These are phyloP conservation scores for Andrena trimmerana DNA, from an alignment of 2,888 invertebrate genomes.

Conservation along the genomic window DNA sequence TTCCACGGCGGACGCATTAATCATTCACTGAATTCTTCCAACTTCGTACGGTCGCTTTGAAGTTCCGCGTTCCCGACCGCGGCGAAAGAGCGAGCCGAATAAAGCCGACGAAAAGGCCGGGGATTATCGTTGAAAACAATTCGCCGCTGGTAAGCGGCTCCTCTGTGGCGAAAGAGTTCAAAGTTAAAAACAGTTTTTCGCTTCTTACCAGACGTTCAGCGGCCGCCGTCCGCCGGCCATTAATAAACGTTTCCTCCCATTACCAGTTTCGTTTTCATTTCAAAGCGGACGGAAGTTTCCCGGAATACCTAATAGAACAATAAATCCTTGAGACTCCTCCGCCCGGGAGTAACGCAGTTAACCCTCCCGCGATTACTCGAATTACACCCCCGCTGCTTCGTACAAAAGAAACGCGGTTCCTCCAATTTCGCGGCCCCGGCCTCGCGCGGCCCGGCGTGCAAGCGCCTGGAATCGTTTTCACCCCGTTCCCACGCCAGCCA, in stretches of 20 bases:
- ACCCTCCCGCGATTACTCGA: slow-evolving; percentile 4
- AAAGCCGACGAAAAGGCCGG: background rate
- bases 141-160: background rate
- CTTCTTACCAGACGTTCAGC: background rate
- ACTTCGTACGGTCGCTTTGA: background rate
- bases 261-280: background rate
- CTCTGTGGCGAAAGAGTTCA: no score
- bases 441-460: background rate
- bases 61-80: background rate
- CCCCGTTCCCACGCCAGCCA: background rate
- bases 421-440: background rate
- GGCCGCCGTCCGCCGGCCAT: background rate
- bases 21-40: slow-evolving; percentile 27
- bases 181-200: no score
- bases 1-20: slow-evolving; percentile 28
- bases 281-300: background rate
- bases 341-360: slow-evolving; percentile 9
- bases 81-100: background rate
- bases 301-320: background rate
- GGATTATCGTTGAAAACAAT: background rate
- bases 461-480: slow-evolving; percentile 7
- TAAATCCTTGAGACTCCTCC: slow-evolving; percentile 1
- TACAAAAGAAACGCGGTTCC: slow-evolving; percentile 18
- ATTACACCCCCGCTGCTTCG: background rate
- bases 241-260: slow-evolving; percentile 1